phyloP scores from a whole-genome alignment of 1,140 invertebrate genomes.

The Schlechtendalia chinensis region DNA sequence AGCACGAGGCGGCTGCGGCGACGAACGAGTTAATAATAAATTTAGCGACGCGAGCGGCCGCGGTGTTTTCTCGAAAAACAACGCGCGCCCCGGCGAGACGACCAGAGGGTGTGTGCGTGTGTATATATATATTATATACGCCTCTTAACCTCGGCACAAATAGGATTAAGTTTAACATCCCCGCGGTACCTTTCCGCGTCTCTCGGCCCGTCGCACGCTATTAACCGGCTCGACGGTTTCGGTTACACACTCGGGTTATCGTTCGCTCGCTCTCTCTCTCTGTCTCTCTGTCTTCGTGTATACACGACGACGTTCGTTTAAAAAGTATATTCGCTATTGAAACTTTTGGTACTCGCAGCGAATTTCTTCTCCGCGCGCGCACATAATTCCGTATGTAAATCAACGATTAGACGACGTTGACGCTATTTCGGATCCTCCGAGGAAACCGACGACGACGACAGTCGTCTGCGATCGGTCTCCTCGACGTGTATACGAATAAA shows the following conservation, averaged over 20 bases:
- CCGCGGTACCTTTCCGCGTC: not conserved
- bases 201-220: not conserved
- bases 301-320: not conserved
- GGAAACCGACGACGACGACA: conserved; percentile 9
- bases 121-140: not conserved
- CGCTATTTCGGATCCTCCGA: conserved; percentile 5
- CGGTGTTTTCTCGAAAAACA: conserved; percentile 38
- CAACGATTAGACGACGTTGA: not conserved
- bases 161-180: conserved; percentile 44
- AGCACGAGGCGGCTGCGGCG: not conserved
- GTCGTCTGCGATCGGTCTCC: too few species aligned
- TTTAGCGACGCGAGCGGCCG: conserved; percentile 10
- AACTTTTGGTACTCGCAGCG: not conserved
- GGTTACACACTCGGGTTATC: conserved; percentile 44
- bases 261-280: too few species aligned
- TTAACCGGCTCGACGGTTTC: conserved; percentile 48
- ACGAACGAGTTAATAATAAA: conserved; percentile 48
- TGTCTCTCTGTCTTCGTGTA: not conserved
- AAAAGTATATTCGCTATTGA: conserved; percentile 31
- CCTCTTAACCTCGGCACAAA: conserved; percentile 48
- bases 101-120: not conserved
- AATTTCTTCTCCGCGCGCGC: not conserved
- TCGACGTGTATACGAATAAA: too few species aligned
- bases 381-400: conserved; percentile 18
- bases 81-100: too few species aligned